Base-by-base conservation (phyloP, 2,888 invertebrate genomes). In the Holacanthella duospinosa region DNA sequence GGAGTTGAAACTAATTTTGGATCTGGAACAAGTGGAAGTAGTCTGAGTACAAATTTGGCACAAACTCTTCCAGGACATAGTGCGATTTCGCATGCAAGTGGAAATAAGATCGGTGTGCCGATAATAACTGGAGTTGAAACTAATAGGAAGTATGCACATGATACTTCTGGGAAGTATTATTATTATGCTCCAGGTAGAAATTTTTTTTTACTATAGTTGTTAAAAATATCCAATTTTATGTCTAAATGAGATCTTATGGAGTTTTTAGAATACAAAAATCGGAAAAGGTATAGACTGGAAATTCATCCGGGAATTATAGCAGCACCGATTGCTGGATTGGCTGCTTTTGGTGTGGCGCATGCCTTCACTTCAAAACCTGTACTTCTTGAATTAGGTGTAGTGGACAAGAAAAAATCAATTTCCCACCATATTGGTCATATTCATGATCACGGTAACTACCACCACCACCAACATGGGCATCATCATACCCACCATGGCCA, bases 281-380 rank as follows among this genome's bases (percentile, higher is more conserved):
- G 70, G 57, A 67, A 66, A 43, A 64, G 69, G 16, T 64, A 68
- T 26, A 64, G 71, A 1, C 61, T 71, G 12, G 55, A 67, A 53
- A 67, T 71, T 16, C 68, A 71, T 58, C 71, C 71, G 1, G 71
- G 67, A 6, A 61, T 70, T 29, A 66, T 71, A 12, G 71, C 67
- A 12, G 71, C 71, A 9, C 71, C 69, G 2, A 29, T 70, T 1
- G 70, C 71, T 19, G 66, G 67, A 16, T 43, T 68, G n/a, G 70
- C 67, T 16, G 70, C 70, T 6, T 70, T 66, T 44, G 66, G 66
- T 21, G 69, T 66, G 43, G 71, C 66, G 2, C 66, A 66, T 3
- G 66, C 65, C 1, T 60, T 70, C 25, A 66, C 67, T 1, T 64
- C 67, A 12, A 69, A 71, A 43, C 71, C 71, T 4, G 55, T 71